These are phyloP conservation scores for Lysiphlebus fabarum DNA, from an alignment of 1,140 invertebrate species.

Conservation along the genomic window DNA sequence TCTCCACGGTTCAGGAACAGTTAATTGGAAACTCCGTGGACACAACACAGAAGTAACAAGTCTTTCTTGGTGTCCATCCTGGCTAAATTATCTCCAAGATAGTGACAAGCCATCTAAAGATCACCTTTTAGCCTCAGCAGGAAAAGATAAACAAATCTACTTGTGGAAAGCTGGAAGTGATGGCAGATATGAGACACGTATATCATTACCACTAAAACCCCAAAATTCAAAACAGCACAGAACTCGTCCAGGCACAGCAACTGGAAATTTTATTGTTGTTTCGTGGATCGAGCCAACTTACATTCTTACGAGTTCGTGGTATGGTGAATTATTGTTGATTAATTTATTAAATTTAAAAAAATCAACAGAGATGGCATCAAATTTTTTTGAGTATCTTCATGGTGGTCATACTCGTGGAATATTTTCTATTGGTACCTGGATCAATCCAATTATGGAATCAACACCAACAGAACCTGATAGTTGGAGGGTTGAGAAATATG, in stretches of 20 bases:
- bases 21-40: slow-evolving; percentile 65
- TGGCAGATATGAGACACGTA: slow-evolving; percentile 52
- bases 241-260: slow-evolving; percentile 32
- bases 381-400: slow-evolving; percentile 41
- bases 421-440: slow-evolving; percentile 52
- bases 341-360: slow-evolving; percentile 39
- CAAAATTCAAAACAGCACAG: slow-evolving; percentile 33
- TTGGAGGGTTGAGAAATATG: slow-evolving; percentile 30
- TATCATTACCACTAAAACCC: slow-evolving; percentile 38
- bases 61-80: slow-evolving; percentile 70
- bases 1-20: slow-evolving; percentile 58
- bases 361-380: slow-evolving; percentile 26
- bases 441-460: not conserved
- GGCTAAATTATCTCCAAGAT: slow-evolving; percentile 52
- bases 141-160: slow-evolving; percentile 54
- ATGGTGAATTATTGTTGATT: slow-evolving; percentile 59
- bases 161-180: slow-evolving; percentile 60
- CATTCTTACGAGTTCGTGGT: slow-evolving; percentile 53
- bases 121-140: slow-evolving; percentile 57
- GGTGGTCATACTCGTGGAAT: slow-evolving; percentile 54
- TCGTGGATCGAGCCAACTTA: slow-evolving; percentile 57
- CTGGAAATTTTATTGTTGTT: slow-evolving; percentile 53
- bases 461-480: slow-evolving; percentile 22
- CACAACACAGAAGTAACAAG: slow-evolving; percentile 70
- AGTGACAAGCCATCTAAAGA: slow-evolving; percentile 40